phyloP scores from a whole-genome alignment of 2,797 vertebrate species.

The Ambastaia sidthimunki region DNA sequence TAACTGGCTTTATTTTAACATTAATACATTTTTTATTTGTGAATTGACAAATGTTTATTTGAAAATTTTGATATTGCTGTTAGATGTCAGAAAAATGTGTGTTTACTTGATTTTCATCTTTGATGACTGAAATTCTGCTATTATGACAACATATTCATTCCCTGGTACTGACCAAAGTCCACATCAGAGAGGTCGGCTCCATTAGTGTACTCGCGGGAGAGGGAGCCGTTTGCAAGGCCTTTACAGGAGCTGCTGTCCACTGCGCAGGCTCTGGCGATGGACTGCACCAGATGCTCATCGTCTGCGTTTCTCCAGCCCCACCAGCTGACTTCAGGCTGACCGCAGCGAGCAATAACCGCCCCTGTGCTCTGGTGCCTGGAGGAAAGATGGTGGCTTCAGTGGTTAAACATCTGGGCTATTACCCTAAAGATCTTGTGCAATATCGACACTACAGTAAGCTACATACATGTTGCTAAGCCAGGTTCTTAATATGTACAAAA shows the following conservation, averaged over 20 bases:
- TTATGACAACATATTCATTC: background rate
- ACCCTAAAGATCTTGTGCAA: background rate
- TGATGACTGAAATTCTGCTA: background rate
- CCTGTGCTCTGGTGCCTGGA: slow-evolving; percentile 92
- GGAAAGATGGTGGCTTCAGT: background rate
- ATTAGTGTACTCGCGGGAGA: slow-evolving; percentile 78
- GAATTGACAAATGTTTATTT: too few species aligned
- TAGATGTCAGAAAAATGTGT: background rate
- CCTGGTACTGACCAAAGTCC: slow-evolving; percentile 85
- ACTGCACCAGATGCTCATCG: slow-evolving; percentile 94
- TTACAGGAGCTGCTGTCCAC: slow-evolving; percentile 82
- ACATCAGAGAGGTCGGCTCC: slow-evolving; percentile 87
- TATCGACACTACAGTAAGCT: background rate
- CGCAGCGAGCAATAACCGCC: slow-evolving; percentile 94
- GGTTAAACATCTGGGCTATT: background rate
- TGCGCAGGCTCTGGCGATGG: slow-evolving; percentile 93
- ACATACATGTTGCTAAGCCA: too few species aligned
- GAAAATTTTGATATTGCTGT: background rate
- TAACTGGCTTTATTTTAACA: too few species aligned
- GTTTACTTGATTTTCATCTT: background rate
- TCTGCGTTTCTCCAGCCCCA: slow-evolving; percentile 99
- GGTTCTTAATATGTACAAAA: background rate
- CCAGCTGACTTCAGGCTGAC: slow-evolving; percentile 99
- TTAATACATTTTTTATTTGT: too few species aligned
- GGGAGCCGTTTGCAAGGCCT: slow-evolving; percentile 79